Base-by-base conservation (phyloP, 2,797 vertebrate genomes). In the Thalassophryne amazonica region DNA sequence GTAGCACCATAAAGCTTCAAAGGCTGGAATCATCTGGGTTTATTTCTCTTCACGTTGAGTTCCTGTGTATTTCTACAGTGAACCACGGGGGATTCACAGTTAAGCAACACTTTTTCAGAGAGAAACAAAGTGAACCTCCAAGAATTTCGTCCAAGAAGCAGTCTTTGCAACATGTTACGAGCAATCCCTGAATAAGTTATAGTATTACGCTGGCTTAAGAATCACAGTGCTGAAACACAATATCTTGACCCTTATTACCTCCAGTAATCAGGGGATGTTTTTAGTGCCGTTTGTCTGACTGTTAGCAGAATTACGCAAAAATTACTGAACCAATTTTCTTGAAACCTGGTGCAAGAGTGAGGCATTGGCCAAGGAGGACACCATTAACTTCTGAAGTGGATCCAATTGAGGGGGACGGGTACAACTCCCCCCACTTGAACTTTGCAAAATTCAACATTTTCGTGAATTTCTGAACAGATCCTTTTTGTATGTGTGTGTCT, bases 1-100 rank as follows among this genome's bases (percentile, higher is more conserved):
- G 25, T 39, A 60, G 43, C 40, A 29, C 67, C 52, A 60, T 88
- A 78, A 84, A 87, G 86, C 70, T 78, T 87, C 79, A 88, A 88
- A 82, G 84, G 29, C 15, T 25, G 32, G 63, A 77, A 78, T 84
- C 76, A 78, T 81, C 70, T 76, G 77, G 70, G 43, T 60, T 65
- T 71, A 69, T 76, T 86, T 80, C 66, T 71, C 52, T 63, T 32
- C 33, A 31, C 21, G 38, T 51, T n/a, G 12, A 70, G 40, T 40
- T 38, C 46, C 52, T 63, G 37, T 48, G 32, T 40, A 69, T 69
- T 65, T 69, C 66, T 51, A 66, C 35, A 4, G 51, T 55, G 52
- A 69, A 43, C 42, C 25, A 30, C 27, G 23, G 34, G 51, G 53
- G 59, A 66, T 73, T 65, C 58, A 32, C 28, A 35, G 15, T 74